phyloP scores from a whole-genome alignment of 2,888 invertebrate genomes.

The Volucella bombylans region DNA sequence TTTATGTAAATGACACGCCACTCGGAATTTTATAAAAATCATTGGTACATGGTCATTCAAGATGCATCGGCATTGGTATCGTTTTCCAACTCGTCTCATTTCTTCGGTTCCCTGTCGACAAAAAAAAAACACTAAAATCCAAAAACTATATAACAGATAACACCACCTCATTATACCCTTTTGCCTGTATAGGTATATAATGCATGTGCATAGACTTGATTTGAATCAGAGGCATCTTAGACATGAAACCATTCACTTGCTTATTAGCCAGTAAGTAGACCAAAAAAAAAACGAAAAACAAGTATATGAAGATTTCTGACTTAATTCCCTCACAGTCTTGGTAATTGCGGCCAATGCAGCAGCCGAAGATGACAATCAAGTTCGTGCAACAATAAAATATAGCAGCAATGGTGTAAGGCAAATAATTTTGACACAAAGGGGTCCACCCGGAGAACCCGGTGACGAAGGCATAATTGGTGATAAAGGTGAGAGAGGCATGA shows the following conservation, averaged over 20 bases:
- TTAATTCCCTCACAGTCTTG: slow-evolving; percentile 21
- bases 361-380: neutral
- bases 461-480: slow-evolving; percentile 10
- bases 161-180: neutral
- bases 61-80: too few relatives aligned
- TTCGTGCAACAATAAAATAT: slow-evolving; percentile 19
- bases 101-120: too few relatives aligned
- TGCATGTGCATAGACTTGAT: slow-evolving; percentile 8
- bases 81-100: too few relatives aligned
- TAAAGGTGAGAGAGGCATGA: neutral
- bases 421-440: slow-evolving; percentile 72
- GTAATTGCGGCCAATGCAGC: neutral
- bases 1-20: too few relatives aligned
- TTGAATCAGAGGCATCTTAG: slow-evolving; percentile 30
- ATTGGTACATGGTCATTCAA: too few relatives aligned
- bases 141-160: slow-evolving; percentile 14
- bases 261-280: slow-evolving; percentile 43
- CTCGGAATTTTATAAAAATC: too few relatives aligned
- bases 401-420: slow-evolving; percentile 22
- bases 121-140: too few relatives aligned
- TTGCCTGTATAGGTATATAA: slow-evolving; percentile 24
- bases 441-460: slow-evolving; percentile 69
- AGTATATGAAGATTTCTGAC: neutral
- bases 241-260: slow-evolving; percentile 46
- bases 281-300: neutral